Evolutionary conservation across 2,113 vertebrate genomes (phyloP).

Genomic region (Odontesthes bonariensis): DNA sequence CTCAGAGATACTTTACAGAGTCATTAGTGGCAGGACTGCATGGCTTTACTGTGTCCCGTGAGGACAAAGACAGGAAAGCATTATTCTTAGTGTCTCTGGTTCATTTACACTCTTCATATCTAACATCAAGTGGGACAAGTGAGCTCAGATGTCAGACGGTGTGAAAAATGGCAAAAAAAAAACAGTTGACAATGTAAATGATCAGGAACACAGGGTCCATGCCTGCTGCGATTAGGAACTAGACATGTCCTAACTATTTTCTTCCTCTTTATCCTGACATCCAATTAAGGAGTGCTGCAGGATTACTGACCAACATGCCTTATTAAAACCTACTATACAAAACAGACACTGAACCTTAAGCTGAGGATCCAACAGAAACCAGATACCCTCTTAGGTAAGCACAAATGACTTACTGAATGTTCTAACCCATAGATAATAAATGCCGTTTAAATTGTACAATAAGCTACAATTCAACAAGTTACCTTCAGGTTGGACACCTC

Average conservation of each 20-base stretch:
- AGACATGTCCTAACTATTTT: slow-evolving; percentile 61
- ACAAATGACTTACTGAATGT: slow-evolving; percentile 4
- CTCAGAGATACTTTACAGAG: slow-evolving; percentile 4
- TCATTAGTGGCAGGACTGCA: not conserved
- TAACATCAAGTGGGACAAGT: not conserved
- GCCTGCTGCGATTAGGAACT: slow-evolving; percentile 11
- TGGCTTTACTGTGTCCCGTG: slow-evolving; percentile 5
- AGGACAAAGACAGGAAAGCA: slow-evolving; percentile 27
- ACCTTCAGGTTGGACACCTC: slow-evolving; percentile 95
- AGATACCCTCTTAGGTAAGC: slow-evolving; percentile 41
- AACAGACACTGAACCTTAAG: slow-evolving; percentile 28
- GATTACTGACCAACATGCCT: slow-evolving; percentile 52
- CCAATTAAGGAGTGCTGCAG: slow-evolving; percentile 57
- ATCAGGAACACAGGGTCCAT: not conserved
- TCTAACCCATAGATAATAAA: not conserved
- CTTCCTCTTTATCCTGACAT: slow-evolving; percentile 65
- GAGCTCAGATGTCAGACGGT: too few species aligned
- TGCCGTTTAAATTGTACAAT: not conserved
- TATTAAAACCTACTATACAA: slow-evolving; percentile 23
- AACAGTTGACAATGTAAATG: not conserved
- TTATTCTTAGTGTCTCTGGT: slow-evolving; percentile 9
- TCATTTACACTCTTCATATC: slow-evolving; percentile 6
- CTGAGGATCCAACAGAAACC: slow-evolving; percentile 26
- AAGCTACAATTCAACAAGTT: slow-evolving; percentile 21
- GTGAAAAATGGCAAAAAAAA: too few species aligned